Percentiles rank a stretch among this genome's conserved stretches.
Conservation (phyloP, 2,888 invertebrate species). For the Oeneis ivallda region DNA sequence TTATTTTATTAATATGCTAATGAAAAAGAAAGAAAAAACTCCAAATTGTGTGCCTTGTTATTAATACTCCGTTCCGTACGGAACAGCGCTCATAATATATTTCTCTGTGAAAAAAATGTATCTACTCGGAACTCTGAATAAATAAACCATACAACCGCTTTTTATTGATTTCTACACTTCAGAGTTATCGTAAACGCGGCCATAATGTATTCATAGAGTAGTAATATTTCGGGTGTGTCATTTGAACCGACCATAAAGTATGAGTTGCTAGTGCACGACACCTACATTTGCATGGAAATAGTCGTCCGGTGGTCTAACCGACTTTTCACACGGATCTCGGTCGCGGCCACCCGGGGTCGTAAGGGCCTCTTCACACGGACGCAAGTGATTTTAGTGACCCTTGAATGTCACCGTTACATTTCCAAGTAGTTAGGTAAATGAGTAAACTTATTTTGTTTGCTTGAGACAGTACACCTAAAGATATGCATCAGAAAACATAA, state of each 20-base stretch:
- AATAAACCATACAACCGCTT: not conserved
- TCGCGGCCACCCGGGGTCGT: conserved; percentile 41
- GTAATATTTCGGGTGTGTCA: conserved; percentile 27
- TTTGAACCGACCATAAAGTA: conserved; percentile 31
- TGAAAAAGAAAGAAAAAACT: no score
- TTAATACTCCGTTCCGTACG: no score
- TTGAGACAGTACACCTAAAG: not conserved
- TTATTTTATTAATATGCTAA: no score
- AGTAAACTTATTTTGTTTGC: conserved; percentile 1
- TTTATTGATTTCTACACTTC: not conserved
- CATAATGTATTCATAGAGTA: conserved; percentile 18
- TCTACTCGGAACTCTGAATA: not conserved
- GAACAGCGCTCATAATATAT: not conserved
- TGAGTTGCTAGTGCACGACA: conserved; percentile 23
- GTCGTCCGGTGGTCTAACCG: conserved; percentile 60
- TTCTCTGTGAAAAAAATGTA: not conserved
- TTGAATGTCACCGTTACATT: conserved; percentile 16
- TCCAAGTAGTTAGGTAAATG: not conserved
- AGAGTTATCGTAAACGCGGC: not conserved
- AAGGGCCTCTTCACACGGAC: conserved; percentile 29
- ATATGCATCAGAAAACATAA: not conserved
- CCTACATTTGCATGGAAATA: conserved; percentile 76
- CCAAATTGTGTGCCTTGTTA: no score
- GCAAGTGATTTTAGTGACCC: conserved; percentile 24
- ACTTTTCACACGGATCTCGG: conserved; percentile 67